Percentiles rank a stretch among this genome's conserved stretches.
These are phyloP conservation scores for Oceanodroma leucorhoa DNA, from an alignment of 2,797 vertebrate genomes.

Conservation along the genomic window DNA sequence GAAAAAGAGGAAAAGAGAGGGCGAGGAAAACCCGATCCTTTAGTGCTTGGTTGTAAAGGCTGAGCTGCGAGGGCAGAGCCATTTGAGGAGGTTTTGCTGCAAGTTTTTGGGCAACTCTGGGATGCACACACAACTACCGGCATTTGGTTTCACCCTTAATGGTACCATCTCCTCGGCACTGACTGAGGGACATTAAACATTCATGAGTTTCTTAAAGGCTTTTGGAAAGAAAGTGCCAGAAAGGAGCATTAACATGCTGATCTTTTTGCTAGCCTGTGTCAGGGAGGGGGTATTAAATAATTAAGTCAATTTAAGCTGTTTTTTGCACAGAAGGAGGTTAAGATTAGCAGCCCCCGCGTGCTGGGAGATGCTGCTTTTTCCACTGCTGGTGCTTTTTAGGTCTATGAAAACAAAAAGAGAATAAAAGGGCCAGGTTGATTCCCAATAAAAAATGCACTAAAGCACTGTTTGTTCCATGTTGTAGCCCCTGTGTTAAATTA, in stretches of 20 bases:
- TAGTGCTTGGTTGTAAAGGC: neutral
- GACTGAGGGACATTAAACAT: constrained; percentile 68
- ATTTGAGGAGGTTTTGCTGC: neutral
- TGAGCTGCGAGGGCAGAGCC: neutral
- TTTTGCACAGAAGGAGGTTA: constrained; percentile 48
- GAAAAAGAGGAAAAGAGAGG: neutral
- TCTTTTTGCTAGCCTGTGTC: constrained; percentile 41
- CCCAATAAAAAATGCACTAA: neutral
- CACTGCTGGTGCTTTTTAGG: neutral
- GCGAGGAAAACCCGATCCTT: neutral
- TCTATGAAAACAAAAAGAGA: neutral
- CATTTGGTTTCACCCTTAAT: constrained; percentile 60
- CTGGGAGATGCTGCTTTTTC: neutral
- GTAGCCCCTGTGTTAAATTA: neutral
- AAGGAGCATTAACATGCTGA: constrained; percentile 56
- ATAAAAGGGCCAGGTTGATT: neutral
- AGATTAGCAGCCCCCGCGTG: neutral
- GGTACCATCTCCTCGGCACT: constrained; percentile 40
- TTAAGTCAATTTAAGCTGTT: constrained; percentile 56
- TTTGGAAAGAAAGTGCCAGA: constrained; percentile 61
- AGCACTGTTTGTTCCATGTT: neutral
- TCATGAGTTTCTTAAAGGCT: constrained; percentile 68
- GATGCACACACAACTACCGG: neutral
- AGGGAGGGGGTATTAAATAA: constrained; percentile 61
- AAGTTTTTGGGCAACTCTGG: neutral